phyloP scores from a whole-genome alignment of 2,113 vertebrate species.

The Aramus guarauna region DNA sequence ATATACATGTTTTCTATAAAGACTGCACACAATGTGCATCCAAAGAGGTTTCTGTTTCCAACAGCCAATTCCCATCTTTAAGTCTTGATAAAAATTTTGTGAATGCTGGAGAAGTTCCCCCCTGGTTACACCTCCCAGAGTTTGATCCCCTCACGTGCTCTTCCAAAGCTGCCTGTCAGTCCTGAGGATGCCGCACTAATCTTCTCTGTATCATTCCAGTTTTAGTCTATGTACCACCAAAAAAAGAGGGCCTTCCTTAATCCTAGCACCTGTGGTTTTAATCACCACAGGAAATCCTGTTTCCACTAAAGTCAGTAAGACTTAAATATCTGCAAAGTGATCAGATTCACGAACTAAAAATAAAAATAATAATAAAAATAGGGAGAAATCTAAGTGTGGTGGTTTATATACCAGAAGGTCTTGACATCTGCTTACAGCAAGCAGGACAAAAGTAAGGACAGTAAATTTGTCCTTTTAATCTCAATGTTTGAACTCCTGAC shows the following conservation, averaged over 20 bases:
- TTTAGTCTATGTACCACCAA: not conserved
- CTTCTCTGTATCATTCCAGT: constrained; percentile 8
- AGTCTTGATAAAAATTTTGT: not conserved
- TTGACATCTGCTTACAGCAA: constrained; percentile 9
- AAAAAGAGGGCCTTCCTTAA: constrained; percentile 3
- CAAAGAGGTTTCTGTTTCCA: not conserved
- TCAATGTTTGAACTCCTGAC: constrained; percentile 25
- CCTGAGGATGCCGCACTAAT: constrained; percentile 31
- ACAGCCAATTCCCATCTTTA: not conserved
- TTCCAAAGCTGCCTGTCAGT: not conserved
- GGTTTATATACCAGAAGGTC: not conserved
- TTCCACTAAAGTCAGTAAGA: constrained; percentile 43
- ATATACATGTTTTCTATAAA: not conserved
- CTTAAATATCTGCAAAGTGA: constrained; percentile 26
- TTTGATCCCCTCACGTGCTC: not conserved
- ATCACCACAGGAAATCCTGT: constrained; percentile 56
- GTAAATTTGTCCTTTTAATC: constrained; percentile 47
- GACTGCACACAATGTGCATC: not conserved
- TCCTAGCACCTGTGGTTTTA: constrained; percentile 62
- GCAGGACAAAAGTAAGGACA: constrained; percentile 27
- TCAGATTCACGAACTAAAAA: constrained; percentile 29
- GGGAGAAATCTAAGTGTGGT: not conserved
- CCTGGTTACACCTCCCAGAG: not conserved
- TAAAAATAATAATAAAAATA: not conserved
- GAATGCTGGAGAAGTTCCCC: not conserved